A percentile compares a stretch with the other conserved stretches of the same genome.
Evolutionary conservation across 2,797 vertebrate genomes (phyloP).

Genomic region (Oreochromis mossambicus): DNA sequence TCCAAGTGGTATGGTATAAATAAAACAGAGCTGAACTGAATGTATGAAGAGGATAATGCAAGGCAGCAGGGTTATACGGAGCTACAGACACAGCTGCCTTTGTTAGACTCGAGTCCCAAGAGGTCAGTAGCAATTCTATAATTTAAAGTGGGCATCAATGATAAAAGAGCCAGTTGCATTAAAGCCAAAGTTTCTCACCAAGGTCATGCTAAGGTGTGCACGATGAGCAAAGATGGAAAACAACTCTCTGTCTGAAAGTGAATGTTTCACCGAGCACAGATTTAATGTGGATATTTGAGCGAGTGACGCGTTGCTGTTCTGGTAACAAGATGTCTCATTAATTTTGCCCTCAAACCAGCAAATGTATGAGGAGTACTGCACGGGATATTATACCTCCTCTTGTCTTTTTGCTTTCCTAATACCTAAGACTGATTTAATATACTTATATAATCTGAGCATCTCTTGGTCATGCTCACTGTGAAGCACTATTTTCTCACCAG

Average conservation of each 20-base stretch:
- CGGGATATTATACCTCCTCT: background rate
- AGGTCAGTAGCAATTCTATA: background rate
- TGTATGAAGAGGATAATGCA: background rate
- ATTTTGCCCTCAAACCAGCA: background rate
- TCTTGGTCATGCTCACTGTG: background rate
- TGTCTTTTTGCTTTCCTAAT: background rate
- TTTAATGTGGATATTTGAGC: background rate
- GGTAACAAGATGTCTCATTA: background rate
- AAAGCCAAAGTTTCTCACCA: background rate
- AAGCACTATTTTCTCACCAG: background rate
- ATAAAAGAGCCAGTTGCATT: background rate
- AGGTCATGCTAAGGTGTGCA: background rate
- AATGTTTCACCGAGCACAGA: background rate
- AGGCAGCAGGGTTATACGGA: conserved; percentile 7
- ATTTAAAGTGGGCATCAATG: background rate
- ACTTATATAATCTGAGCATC: background rate
- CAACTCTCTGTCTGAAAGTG: background rate
- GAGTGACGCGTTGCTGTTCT: background rate
- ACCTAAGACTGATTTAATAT: background rate
- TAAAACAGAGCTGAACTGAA: background rate
- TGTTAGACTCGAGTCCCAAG: background rate
- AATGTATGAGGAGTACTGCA: background rate
- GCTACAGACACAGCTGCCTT: background rate
- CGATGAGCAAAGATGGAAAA: background rate
- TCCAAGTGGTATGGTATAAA: background rate